phyloP scores from a whole-genome alignment of 2,888 invertebrate genomes.

The Eupithecia dodoneata region DNA sequence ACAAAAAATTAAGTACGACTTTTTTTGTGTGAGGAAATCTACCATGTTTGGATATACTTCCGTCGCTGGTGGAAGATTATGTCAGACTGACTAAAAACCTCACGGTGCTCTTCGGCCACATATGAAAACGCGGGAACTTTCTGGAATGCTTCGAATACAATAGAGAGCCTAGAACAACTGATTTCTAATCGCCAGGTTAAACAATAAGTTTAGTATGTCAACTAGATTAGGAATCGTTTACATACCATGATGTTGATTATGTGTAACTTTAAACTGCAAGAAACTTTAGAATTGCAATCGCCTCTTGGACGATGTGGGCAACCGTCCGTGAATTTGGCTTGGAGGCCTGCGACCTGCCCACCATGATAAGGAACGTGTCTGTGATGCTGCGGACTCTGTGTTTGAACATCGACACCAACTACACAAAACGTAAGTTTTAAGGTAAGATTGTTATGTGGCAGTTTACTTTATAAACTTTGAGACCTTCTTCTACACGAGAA shows the following conservation, averaged over 20 bases:
- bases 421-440: constrained; percentile 4
- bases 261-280: background rate
- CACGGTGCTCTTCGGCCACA: too few species aligned
- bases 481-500: too few species aligned
- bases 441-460: background rate
- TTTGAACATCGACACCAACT: background rate
- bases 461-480: background rate
- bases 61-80: too few species aligned
- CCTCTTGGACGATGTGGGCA: background rate
- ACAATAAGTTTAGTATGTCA: too few species aligned
- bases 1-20: background rate
- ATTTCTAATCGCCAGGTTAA: too few species aligned
- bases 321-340: background rate
- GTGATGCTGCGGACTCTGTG: background rate
- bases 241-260: background rate
- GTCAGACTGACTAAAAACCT: too few species aligned
- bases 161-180: too few species aligned
- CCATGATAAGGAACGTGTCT: background rate
- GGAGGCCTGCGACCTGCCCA: background rate
- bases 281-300: background rate
- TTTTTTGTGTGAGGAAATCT: too few species aligned
- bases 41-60: too few species aligned
- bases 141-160: too few species aligned
- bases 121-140: too few species aligned
- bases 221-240: background rate